phyloP scores from a whole-genome alignment of 2,113 vertebrate species.

The Coreoperca whiteheadi region DNA sequence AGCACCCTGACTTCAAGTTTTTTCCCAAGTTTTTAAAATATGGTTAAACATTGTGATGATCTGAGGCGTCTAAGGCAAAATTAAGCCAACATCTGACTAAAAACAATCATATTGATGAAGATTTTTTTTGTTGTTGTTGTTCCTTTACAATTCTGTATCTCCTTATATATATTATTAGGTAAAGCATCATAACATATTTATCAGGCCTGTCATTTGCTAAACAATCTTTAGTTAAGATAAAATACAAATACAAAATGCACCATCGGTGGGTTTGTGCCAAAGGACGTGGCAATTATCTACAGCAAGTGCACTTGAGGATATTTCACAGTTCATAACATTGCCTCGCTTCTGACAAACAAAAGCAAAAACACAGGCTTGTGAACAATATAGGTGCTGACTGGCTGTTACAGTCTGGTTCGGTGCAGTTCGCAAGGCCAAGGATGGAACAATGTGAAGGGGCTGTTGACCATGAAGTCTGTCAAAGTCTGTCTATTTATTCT shows the following conservation, averaged over 20 bases:
- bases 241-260: slow-evolving; percentile 78
- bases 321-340: slow-evolving; percentile 74
- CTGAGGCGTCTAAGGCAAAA: slow-evolving; percentile 2
- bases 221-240: slow-evolving; percentile 60
- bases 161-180: slow-evolving; percentile 58
- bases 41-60: slow-evolving; percentile 15
- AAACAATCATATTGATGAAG: not conserved
- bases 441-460: slow-evolving; percentile 45
- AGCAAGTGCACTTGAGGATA: slow-evolving; percentile 84
- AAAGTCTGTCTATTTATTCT: slow-evolving; percentile 79
- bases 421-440: slow-evolving; percentile 42
- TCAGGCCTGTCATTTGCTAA: slow-evolving; percentile 46
- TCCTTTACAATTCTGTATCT: slow-evolving; percentile 41
- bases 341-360: slow-evolving; percentile 55
- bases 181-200: slow-evolving; percentile 63
- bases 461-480: slow-evolving; percentile 45
- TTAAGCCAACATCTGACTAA: slow-evolving; percentile 29
- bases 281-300: slow-evolving; percentile 73
- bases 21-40: slow-evolving; percentile 53
- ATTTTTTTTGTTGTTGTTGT: not conserved
- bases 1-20: slow-evolving; percentile 28
- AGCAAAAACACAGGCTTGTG: slow-evolving; percentile 47
- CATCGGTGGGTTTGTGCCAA: slow-evolving; percentile 69
- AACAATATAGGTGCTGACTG: slow-evolving; percentile 53
- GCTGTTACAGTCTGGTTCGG: slow-evolving; percentile 59